Evolutionary conservation across 2,113 vertebrate species (phyloP).

Genomic region (Oceanites oceanicus): DNA sequence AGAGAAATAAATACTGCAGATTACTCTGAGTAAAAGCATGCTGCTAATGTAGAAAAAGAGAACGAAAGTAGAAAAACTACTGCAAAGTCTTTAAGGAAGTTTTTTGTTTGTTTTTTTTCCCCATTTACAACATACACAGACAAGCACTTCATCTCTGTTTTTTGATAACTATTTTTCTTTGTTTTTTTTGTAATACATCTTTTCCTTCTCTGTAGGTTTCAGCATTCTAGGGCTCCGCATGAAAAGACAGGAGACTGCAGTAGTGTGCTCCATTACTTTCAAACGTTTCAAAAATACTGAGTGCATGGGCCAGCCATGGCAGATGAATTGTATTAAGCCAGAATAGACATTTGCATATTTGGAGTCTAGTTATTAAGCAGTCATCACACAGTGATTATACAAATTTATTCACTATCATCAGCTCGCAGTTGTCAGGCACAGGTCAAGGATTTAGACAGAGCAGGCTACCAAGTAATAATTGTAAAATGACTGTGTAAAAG

Average conservation of each 20-base stretch:
- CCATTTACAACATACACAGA: neutral
- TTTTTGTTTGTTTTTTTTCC: neutral
- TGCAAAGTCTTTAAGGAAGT: neutral
- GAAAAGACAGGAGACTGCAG: neutral
- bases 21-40: neutral
- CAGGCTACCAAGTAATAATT: neutral
- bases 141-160: neutral
- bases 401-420: conserved; percentile 29
- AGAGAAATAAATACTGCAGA: neutral
- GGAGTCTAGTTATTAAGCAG: conserved; percentile 41
- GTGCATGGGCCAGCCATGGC: neutral
- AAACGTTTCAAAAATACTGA: neutral
- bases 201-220: neutral
- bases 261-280: neutral
- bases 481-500: neutral
- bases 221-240: neutral
- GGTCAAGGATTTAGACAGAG: conserved; percentile 22
- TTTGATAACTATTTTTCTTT: neutral
- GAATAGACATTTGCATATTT: neutral
- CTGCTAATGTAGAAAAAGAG: neutral
- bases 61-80: neutral
- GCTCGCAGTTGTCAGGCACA: conserved; percentile 23
- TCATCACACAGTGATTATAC: conserved; percentile 11
- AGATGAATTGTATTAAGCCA: neutral
- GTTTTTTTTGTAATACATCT: neutral